Base-by-base conservation (phyloP, 2,888 invertebrate genomes). In the Colostygia pectinataria region DNA sequence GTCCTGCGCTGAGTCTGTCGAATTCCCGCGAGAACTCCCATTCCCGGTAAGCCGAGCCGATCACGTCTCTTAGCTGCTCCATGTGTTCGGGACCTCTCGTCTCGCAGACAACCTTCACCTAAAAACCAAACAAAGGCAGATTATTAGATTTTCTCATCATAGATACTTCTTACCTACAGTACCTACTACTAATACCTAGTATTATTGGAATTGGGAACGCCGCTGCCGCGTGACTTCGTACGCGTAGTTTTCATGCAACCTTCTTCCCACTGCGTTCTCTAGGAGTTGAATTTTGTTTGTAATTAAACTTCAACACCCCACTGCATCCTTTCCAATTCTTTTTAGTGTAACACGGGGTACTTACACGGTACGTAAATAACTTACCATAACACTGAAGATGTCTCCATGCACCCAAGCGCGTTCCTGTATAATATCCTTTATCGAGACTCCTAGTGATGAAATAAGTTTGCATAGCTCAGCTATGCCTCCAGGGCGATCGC, bases 371-470 rank as follows among this genome's bases (percentile, higher is more conserved):
- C n/a, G n/a, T n/a, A n/a, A 8, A 15, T 14, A 2, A 14, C 71
- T 71, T 58, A 88, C 88, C 62, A 80, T 73, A 59, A 90, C 90
- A 60, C 88, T 90, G 55, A 97, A 98, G 36, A 99, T 95, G 75
- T 99, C 98, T 1, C 94, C 93, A 50, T 94, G 94, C 8, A 98
- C 93, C 98, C 98, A 98, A 1, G 98, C 98, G 43, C 98, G 92
- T 76, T 99, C 98, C 77, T 99, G 98, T 83, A 97, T 95, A 50
- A 99, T 97, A 73, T 98, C 98, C 80, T 98, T 99, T 57, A 99
- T 97, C 27, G 95, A 95, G 8, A 97, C 97, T 0, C 97, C 97
- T 20, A 95, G 90, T 1, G 92, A 91, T 0, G 94, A 92, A 41
- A 98, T 91, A 28, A 95, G 83, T 67, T 93, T 92, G 71, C 97